These are phyloP conservation scores for Hartigia nigra DNA, from an alignment of 2,888 invertebrate species.

Conservation along the genomic window DNA sequence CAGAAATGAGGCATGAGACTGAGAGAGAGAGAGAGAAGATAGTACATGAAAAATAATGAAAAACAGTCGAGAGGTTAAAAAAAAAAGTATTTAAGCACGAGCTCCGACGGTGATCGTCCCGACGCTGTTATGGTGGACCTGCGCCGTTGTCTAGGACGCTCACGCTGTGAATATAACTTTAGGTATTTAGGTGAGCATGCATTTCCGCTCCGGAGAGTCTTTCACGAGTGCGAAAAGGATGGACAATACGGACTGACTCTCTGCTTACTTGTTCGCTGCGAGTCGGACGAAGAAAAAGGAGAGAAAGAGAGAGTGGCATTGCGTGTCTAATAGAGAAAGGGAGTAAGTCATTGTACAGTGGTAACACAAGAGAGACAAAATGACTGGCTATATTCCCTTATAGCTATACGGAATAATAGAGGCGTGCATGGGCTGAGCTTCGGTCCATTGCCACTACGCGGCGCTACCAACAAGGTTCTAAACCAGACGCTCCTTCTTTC, in stretches of 20 bases:
- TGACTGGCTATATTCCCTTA: neutral
- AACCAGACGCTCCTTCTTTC: neutral
- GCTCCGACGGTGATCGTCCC: neutral
- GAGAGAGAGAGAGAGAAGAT: neutral
- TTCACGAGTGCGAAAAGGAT: conserved; percentile 14
- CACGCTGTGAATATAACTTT: conserved; percentile 38
- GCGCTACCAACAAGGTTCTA: conserved; percentile 39
- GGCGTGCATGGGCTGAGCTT: conserved; percentile 24
- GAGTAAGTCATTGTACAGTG: conserved; percentile 8
- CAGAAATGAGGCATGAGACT: neutral
- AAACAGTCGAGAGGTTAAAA: neutral
- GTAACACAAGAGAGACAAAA: conserved; percentile 10
- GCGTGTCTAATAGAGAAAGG: conserved; percentile 12
- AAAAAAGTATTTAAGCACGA: neutral
- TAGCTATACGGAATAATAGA: neutral
- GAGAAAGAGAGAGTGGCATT: conserved; percentile 22
- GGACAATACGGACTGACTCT: conserved; percentile 7
- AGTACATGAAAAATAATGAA: neutral
- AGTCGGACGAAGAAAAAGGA: conserved; percentile 12
- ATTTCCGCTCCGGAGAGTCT: conserved; percentile 38
- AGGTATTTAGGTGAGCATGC: conserved; percentile 51
- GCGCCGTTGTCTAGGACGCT: conserved; percentile 3
- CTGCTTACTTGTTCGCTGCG: neutral
- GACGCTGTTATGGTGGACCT: neutral
- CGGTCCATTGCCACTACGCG: conserved; percentile 41